Evolutionary conservation across 1,140 invertebrate species (phyloP), one percentile per base, ranked within the genome.

Genomic region (Pachypsylla venusta): DNA sequence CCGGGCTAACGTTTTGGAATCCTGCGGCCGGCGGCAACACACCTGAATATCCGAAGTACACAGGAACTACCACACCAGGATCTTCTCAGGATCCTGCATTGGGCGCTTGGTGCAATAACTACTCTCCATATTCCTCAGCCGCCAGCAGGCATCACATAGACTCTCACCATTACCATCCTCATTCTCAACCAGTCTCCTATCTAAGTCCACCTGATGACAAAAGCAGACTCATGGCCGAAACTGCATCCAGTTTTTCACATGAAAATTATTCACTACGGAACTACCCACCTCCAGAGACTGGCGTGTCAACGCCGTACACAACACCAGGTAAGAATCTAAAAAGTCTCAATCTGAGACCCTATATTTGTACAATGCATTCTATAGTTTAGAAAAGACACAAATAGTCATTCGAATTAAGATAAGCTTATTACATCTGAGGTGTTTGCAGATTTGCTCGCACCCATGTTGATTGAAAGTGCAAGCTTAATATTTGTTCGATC

Each of bases 271-370:
- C 81, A 7, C 76, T 87, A 10, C 77, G 85, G 64, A 86, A 83
- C 72, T 88, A 87, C 67, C 76, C 73, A 25, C 78, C 78, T 20
- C 79, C 84, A 1, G 85, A 87, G 65, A 77, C 81, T 19, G 82
- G 86, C 58, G 79, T 83, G 16, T 81, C 84, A 59, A 83, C 83
- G 61, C 83, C 85, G 1, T 89, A 88, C 66, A 82, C 84, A 66
- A 81, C 85, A 69, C 80, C 85, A 80, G 84, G 85, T 79, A 79
- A 74, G 75, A 71, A 13, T 40, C 30, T n/a, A n/a, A n/a, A n/a
- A n/a, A n/a, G n/a, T n/a, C n/a, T n/a, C n/a, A n/a, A n/a, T n/a
- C n/a, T n/a, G n/a, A n/a, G n/a, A n/a, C n/a, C n/a, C n/a, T n/a
- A n/a, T n/a, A n/a, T n/a, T n/a, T n/a, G n/a, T n/a, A n/a, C n/a